phyloP scores from a whole-genome alignment of 2,888 invertebrate species.

The Rhagonycha fulva region DNA sequence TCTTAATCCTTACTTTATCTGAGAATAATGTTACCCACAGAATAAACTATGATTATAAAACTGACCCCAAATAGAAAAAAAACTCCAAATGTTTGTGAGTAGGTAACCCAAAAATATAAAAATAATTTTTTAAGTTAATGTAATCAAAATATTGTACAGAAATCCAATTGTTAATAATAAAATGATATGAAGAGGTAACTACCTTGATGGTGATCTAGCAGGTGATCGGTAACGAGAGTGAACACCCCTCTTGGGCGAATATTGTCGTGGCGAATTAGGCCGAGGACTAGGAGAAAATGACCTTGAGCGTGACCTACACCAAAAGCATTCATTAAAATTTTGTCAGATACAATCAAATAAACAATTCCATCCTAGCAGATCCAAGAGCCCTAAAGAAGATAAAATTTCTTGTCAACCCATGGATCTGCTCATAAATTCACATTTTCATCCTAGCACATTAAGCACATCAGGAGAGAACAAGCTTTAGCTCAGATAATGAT shows the following conservation, averaged over 20 bases:
- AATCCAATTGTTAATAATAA: not conserved
- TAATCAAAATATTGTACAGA: not conserved
- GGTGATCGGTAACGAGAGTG: slow-evolving; percentile 60
- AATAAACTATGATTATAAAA: not conserved
- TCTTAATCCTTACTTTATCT: too few species aligned
- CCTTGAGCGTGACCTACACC: slow-evolving; percentile 66
- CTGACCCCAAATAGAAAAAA: not conserved
- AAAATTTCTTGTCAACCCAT: not conserved
- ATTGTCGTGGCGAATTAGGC: slow-evolving; percentile 53
- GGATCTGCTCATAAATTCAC: not conserved
- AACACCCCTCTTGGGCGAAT: slow-evolving; percentile 46
- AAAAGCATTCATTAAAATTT: not conserved
- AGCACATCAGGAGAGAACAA: not conserved
- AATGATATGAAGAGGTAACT: slow-evolving; percentile 40
- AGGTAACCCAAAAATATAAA: not conserved
- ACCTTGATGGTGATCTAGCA: slow-evolving; percentile 52
- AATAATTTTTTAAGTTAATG: not conserved
- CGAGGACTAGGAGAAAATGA: slow-evolving; percentile 63
- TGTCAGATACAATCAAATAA: slow-evolving; percentile 7
- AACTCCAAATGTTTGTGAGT: not conserved
- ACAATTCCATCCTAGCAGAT: not conserved
- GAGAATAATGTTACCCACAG: too few species aligned
- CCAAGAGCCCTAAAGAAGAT: not conserved
- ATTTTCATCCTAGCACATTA: not conserved
- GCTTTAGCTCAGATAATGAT: not conserved